Percentiles rank a stretch among this genome's conserved stretches.
Evolutionary conservation across 2,888 invertebrate species (phyloP).

Genomic region (Dermolepida albohirtum): DNA sequence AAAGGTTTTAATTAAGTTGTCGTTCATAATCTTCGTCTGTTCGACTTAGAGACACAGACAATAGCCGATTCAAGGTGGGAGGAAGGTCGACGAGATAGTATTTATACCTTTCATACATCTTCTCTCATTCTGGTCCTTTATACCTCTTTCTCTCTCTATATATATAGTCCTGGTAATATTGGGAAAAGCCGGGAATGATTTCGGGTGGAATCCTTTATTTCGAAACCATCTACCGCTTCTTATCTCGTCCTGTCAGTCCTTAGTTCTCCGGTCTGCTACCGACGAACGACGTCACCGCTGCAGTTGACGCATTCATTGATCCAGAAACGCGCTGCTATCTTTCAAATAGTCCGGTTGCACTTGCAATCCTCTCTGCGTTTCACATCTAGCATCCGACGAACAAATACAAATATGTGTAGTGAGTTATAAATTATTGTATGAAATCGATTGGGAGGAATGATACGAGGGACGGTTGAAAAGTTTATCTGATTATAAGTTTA

Average conservation of each 20-base stretch:
- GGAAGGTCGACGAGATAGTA: neutral
- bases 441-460: no score
- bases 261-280: neutral
- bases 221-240: slow-evolving; percentile 31
- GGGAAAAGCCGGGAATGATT: slow-evolving; percentile 23
- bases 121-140: neutral
- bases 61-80: slow-evolving; percentile 12
- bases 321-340: slow-evolving; percentile 46
- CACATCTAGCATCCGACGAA: no score
- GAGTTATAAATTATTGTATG: no score
- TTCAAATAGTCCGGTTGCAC: neutral
- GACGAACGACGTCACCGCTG: slow-evolving; percentile 40
- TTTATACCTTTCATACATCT: neutral
- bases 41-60: slow-evolving; percentile 13
- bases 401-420: no score
- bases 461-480: no score
- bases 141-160: neutral
- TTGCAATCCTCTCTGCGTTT: no score
- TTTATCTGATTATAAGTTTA: no score
- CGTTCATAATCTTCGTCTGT: slow-evolving; percentile 26
- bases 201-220: slow-evolving; percentile 32
- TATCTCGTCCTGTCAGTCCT: slow-evolving; percentile 41
- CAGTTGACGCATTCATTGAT: slow-evolving; percentile 52
- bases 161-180: slow-evolving; percentile 4
- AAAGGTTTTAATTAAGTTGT: slow-evolving; percentile 26